Evolutionary conservation across 2,888 invertebrate genomes (phyloP), one percentile per base, ranked within the genome.

Genomic region (Synanthedon formicaeformis): DNA sequence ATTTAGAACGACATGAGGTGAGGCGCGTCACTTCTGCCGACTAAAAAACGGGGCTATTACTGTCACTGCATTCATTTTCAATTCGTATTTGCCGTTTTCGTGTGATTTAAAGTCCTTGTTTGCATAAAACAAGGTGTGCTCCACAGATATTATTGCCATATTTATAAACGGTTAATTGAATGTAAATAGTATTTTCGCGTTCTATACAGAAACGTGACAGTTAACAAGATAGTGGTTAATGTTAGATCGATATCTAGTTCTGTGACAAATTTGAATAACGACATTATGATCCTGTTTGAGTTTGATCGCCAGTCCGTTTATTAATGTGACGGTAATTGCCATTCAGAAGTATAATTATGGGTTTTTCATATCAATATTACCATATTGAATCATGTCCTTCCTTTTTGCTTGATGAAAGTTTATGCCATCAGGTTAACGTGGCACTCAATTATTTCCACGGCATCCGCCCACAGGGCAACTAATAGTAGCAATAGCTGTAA

Each of bases 41-140:
- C 13, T 5, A 45, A n/a, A 23, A 34, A 45, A 52, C 58, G 53
- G 8, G 34, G 51, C 57, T 51, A 67, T 75, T 74, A 73, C 76
- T 75, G 76, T 78, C 73, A 64, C 65, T 67, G 64, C 60, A 65
- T 65, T 67, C 63, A 67, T 74, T 70, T 76, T 79, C 75, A 75
- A 71, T 67, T 68, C 65, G 66, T 72, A 72, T 77, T 76, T 71
- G 72, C 76, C 71, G 75, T 79, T 78, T 71, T 65, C 60, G 66
- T 66, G 69, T 76, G 71, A 78, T 78, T 79, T 78, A 75, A 71
- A 63, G 68, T 64, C 64, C 60, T 73, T 68, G 69, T 80, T 79
- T 74, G 75, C 75, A 78, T 81, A 75, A 69, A 74, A 81, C 75
- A 75, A 74, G 73, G 59, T 66, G 70, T 70, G 69, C 66, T 66